Percentiles rank a stretch among this genome's conserved stretches.
Evolutionary conservation across 2,113 vertebrate genomes (phyloP).

Genomic region (Eulemur macaco): DNA sequence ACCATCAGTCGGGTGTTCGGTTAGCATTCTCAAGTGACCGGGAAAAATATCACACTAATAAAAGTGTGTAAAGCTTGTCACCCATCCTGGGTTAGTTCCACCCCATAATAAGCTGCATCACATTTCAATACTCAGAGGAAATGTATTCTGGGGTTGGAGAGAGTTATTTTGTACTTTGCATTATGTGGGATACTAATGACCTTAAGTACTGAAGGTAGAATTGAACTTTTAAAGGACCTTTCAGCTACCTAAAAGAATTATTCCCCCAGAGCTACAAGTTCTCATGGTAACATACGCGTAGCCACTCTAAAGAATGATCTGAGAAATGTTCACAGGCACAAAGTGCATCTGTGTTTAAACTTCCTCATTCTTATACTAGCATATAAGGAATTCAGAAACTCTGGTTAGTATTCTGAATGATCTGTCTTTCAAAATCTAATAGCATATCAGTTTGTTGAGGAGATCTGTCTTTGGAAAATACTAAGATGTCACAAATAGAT

Average conservation of each 20-base stretch:
- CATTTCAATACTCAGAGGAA: neutral
- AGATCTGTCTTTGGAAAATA: neutral
- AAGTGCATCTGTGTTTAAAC: neutral
- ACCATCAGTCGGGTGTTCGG: neutral
- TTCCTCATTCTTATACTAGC: neutral
- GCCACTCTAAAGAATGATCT: neutral
- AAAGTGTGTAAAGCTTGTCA: neutral
- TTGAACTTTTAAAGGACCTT: neutral
- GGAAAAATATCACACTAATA: neutral
- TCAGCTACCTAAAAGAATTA: neutral
- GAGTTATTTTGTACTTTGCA: neutral
- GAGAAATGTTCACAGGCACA: neutral
- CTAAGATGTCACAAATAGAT: neutral
- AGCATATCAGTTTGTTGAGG: neutral
- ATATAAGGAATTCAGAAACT: neutral
- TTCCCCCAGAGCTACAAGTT: neutral
- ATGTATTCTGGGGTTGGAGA: neutral
- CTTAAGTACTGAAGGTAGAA: neutral
- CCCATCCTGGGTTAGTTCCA: neutral
- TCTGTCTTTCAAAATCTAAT: neutral
- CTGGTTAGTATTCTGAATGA: neutral
- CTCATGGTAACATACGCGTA: rapidly evolving
- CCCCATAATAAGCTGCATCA: neutral
- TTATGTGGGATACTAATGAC: neutral
- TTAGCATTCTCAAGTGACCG: neutral